phyloP scores from a whole-genome alignment of 2,888 invertebrate species.

The Caenorhabditis japonica region DNA sequence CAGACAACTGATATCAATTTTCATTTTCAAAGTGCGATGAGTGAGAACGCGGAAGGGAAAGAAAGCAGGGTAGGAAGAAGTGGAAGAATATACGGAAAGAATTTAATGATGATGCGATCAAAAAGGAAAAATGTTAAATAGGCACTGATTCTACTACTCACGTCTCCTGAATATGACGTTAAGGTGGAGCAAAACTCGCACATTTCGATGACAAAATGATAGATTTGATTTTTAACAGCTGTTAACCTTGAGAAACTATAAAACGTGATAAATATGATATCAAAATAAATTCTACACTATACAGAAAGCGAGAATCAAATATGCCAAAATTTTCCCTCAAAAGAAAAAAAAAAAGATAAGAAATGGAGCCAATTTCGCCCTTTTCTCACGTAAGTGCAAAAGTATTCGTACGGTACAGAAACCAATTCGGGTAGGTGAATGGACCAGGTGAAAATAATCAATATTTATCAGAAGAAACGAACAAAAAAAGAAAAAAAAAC shows the following conservation, averaged over 20 bases:
- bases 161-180: no score
- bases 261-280: constrained; percentile 7
- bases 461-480: constrained; percentile 11
- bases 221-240: no score
- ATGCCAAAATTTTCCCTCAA: constrained; percentile 11
- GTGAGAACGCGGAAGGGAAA: neutral
- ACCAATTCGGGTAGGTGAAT: constrained; percentile 13
- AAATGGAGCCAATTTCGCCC: constrained; percentile 15
- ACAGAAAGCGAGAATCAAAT: constrained; percentile 28
- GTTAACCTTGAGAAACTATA: no score
- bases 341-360: constrained; percentile 32
- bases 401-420: constrained; percentile 35
- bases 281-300: constrained; percentile 43
- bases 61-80: constrained; percentile 6
- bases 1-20: constrained; percentile 32
- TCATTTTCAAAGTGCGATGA: neutral
- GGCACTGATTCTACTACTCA: no score
- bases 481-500: constrained; percentile 8
- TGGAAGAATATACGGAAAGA: constrained; percentile 6
- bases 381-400: constrained; percentile 41
- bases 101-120: no score
- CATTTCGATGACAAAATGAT: no score
- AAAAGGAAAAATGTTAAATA: no score
- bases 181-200: no score
- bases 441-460: neutral